Evolutionary conservation across 2,797 vertebrate genomes (phyloP).

Genomic region (Cuniculus paca): DNA sequence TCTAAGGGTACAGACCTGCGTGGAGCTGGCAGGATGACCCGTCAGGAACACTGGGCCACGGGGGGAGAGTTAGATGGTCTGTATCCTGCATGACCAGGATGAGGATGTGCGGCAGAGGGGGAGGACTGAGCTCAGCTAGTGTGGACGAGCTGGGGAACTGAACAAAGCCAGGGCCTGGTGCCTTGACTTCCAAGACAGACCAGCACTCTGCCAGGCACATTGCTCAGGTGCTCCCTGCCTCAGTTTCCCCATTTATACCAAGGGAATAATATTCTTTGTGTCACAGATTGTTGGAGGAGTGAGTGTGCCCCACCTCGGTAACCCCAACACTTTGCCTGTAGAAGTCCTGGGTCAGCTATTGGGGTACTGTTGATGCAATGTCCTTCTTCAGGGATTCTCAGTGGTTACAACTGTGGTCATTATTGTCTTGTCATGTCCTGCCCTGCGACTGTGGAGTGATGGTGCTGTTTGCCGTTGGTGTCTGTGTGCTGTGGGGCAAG

Average conservation of each 20-base stretch:
- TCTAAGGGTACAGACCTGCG: background rate
- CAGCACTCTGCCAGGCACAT: fast-evolving
- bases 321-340: fast-evolving
- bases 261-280: fast-evolving
- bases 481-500: background rate
- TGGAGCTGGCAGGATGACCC: background rate
- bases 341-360: fast-evolving
- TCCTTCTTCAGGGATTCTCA: fast-evolving
- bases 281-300: fast-evolving
- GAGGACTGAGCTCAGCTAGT: background rate
- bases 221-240: fast-evolving
- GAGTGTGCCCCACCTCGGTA: fast-evolving
- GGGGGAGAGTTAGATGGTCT: background rate
- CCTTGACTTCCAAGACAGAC: background rate
- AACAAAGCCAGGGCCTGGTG: background rate
- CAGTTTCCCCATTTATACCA: background rate
- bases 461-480: background rate
- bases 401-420: fast-evolving
- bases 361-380: fast-evolving
- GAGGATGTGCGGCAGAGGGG: fast-evolving
- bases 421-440: fast-evolving
- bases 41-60: fast-evolving
- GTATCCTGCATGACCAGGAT: fast-evolving
- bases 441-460: background rate
- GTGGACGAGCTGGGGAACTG: fast-evolving